Evolutionary conservation across 2,888 invertebrate genomes (phyloP).

Genomic region (Calameuta idolon): DNA sequence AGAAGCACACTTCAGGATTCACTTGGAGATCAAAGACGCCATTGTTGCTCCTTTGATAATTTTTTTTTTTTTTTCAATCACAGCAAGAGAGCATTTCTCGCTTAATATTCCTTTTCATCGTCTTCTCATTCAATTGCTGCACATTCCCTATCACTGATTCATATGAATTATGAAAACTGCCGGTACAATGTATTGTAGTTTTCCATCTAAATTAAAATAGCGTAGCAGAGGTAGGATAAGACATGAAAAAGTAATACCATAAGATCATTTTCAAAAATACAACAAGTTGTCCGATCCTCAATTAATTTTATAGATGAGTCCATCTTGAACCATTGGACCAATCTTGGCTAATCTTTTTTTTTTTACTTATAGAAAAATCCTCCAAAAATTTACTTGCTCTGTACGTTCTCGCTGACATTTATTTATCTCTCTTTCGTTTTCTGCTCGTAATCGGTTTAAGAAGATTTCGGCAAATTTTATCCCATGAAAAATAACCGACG

Average conservation of each 20-base stretch:
- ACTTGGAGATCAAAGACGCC: neutral
- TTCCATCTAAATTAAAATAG: neutral
- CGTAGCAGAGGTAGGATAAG: neutral
- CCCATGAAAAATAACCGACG: neutral
- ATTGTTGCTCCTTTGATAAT: neutral
- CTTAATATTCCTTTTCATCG: neutral
- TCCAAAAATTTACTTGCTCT: neutral
- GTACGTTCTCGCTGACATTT: too few species aligned
- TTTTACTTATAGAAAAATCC: neutral
- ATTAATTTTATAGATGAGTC: too few species aligned
- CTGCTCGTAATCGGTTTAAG: too few species aligned
- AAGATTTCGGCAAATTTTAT: neutral
- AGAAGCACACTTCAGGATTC: neutral
- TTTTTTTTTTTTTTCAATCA: neutral
- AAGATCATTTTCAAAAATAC: too few species aligned
- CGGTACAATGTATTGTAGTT: neutral
- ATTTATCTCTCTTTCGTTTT: too few species aligned
- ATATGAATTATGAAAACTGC: neutral
- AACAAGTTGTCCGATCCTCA: too few species aligned
- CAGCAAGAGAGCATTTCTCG: neutral
- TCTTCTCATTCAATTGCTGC: neutral
- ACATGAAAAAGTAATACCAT: neutral
- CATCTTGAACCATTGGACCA: too few species aligned
- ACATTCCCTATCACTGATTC: neutral
- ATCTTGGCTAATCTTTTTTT: too few species aligned